A percentile compares a stretch with the other conserved stretches of the same genome.
Conservation (phyloP, 2,113 vertebrate genomes). For the Pionites leucogaster region DNA sequence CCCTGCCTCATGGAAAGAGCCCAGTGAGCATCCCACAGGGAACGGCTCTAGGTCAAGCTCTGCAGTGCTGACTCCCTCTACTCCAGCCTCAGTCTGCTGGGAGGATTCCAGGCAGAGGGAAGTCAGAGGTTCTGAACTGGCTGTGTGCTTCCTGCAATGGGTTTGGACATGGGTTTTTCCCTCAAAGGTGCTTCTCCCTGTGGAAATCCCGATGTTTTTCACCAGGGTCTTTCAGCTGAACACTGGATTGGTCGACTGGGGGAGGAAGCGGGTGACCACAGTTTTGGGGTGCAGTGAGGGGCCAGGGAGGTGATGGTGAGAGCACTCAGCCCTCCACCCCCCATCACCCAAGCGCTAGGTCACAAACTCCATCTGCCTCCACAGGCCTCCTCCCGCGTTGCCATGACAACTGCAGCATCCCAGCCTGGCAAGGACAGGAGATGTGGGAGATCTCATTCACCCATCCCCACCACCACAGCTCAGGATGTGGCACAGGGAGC, state of each 20-base stretch:
- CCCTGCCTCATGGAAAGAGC: accelerated
- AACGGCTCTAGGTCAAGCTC: accelerated
- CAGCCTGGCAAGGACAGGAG: not conserved
- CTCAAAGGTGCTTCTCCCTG: not conserved
- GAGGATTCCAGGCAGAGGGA: not conserved
- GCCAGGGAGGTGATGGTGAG: not conserved
- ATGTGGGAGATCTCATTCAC: not conserved
- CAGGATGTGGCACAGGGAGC: not conserved
- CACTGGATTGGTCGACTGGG: not conserved
- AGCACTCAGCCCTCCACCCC: not conserved
- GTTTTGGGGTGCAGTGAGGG: not conserved
- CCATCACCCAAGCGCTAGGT: accelerated
- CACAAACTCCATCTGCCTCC: accelerated
- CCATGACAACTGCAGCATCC: conserved; percentile 48
- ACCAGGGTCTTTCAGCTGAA: not conserved
- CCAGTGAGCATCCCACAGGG: not conserved
- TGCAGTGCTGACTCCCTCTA: not conserved
- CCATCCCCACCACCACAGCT: accelerated
- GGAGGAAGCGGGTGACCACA: not conserved
- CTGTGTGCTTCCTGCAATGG: accelerated
- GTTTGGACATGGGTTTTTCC: accelerated
- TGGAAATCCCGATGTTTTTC: not conserved
- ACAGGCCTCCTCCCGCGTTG: not conserved
- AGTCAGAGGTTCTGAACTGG: accelerated
- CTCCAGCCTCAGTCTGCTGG: accelerated